Conservation (phyloP, 2,888 invertebrate species). For the Drosophila falleni region DNA sequence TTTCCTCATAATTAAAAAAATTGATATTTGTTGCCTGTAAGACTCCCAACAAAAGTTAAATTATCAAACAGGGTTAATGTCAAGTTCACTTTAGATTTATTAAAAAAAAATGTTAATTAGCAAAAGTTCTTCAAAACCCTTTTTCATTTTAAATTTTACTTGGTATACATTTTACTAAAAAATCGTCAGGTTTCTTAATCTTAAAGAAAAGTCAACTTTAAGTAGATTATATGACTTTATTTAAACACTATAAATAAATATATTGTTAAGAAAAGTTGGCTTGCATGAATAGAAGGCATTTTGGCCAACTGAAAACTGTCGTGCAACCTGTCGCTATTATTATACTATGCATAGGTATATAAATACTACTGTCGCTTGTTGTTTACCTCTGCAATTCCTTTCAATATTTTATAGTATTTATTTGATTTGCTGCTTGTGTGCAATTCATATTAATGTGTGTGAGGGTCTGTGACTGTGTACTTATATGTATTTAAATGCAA, state of each 20-base stretch:
- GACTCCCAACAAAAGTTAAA: too few relatives aligned
- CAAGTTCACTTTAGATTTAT: not conserved
- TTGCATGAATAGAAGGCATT: slow-evolving; percentile 16
- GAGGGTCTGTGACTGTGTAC: slow-evolving; percentile 21
- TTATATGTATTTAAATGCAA: slow-evolving; percentile 82
- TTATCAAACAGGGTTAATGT: too few relatives aligned
- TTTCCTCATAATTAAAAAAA: too few relatives aligned
- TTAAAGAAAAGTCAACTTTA: not conserved
- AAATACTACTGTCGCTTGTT: slow-evolving; percentile 21
- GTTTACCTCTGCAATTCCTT: slow-evolving; percentile 48
- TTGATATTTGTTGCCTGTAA: too few relatives aligned
- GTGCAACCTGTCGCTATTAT: slow-evolving; percentile 34
- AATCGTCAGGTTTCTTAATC: not conserved
- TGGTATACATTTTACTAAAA: not conserved
- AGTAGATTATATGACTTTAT: not conserved
- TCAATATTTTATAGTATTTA: slow-evolving; percentile 60
- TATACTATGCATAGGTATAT: slow-evolving; percentile 7
- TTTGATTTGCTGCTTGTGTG: slow-evolving; percentile 47
- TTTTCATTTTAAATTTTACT: not conserved
- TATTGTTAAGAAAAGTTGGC: not conserved
- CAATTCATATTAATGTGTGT: slow-evolving; percentile 48
- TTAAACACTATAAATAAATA: not conserved
- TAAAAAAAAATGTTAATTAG: too few relatives aligned
- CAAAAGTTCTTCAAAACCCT: not conserved
- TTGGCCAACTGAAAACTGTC: not conserved